phyloP scores from a whole-genome alignment of 2,113 vertebrate genomes.

The Xiphophorus couchianus region DNA sequence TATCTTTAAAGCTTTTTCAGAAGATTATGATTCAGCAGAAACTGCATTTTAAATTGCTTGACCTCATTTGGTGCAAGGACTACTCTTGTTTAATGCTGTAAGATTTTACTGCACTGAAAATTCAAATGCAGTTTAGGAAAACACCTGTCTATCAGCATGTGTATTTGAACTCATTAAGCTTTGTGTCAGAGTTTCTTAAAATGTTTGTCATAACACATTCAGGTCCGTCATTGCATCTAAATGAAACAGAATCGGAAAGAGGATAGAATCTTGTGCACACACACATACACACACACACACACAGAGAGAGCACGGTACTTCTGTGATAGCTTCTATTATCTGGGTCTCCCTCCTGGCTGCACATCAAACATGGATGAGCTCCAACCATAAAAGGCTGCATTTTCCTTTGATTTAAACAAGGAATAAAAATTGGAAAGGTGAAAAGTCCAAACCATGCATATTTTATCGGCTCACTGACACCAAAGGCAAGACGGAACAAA shows the following conservation, averaged over 20 bases:
- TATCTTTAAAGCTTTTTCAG: neutral
- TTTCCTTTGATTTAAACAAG: conserved; percentile 80
- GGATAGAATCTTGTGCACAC: conserved; percentile 27
- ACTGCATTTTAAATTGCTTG: conserved; percentile 8
- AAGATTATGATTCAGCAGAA: conserved; percentile 12
- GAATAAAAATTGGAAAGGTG: conserved; percentile 77
- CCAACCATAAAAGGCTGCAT: conserved; percentile 76
- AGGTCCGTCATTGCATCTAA: conserved; percentile 57
- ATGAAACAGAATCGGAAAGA: conserved; percentile 51
- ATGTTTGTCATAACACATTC: conserved; percentile 49
- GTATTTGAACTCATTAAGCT: conserved; percentile 47
- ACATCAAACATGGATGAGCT: conserved; percentile 81
- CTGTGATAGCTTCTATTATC: conserved; percentile 77
- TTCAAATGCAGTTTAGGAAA: conserved; percentile 24
- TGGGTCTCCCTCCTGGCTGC: conserved; percentile 78
- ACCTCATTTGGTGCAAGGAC: conserved; percentile 28
- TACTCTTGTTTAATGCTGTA: conserved; percentile 14
- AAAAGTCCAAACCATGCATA: conserved; percentile 78
- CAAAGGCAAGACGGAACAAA: conserved; percentile 72
- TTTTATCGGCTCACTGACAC: conserved; percentile 71
- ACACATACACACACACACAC: neutral
- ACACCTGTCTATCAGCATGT: conserved; percentile 17
- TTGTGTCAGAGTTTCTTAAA: conserved; percentile 46
- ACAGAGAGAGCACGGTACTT: conserved; percentile 46
- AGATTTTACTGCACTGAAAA: conserved; percentile 23